Percentiles rank a stretch among this genome's conserved stretches.
Conservation (phyloP, 2,888 invertebrate genomes). For the Pristionchus exspectatus region DNA sequence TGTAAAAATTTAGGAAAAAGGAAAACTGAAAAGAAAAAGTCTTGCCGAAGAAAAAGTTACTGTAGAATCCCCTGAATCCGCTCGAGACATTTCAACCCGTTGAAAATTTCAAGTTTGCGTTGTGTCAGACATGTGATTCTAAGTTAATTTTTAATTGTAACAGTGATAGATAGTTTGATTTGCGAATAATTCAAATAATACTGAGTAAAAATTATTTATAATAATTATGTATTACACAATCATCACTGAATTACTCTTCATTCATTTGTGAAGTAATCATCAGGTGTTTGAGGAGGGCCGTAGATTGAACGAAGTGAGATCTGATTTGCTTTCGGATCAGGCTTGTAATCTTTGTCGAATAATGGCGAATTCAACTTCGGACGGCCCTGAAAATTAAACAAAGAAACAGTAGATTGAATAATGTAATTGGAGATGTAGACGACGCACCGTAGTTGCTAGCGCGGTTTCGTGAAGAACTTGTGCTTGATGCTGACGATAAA, state of each 20-base stretch:
- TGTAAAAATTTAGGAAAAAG: constrained; percentile 4
- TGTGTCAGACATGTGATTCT: constrained; percentile 28
- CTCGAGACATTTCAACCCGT: background rate
- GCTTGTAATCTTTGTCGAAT: constrained; percentile 52
- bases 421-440: background rate
- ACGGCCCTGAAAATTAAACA: background rate
- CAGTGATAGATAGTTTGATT: background rate
- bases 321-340: constrained; percentile 12
- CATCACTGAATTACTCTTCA: background rate
- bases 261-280: constrained; percentile 42
- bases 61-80: background rate
- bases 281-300: constrained; percentile 31
- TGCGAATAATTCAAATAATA: too few species aligned
- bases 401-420: background rate
- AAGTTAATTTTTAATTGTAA: background rate
- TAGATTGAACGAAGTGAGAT: constrained; percentile 32
- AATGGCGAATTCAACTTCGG: constrained; percentile 36
- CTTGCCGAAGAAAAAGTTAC: background rate
- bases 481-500: background rate
- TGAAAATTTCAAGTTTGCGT: background rate
- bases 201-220: too few species aligned
- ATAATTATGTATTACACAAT: too few species aligned
- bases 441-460: background rate
- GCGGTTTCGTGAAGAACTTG: background rate
- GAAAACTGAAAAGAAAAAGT: constrained; percentile 20